Percentiles rank a stretch among this genome's conserved stretches.
These are phyloP conservation scores for Mus spicilegus DNA, from an alignment of 2,113 vertebrate species.

Conservation along the genomic window DNA sequence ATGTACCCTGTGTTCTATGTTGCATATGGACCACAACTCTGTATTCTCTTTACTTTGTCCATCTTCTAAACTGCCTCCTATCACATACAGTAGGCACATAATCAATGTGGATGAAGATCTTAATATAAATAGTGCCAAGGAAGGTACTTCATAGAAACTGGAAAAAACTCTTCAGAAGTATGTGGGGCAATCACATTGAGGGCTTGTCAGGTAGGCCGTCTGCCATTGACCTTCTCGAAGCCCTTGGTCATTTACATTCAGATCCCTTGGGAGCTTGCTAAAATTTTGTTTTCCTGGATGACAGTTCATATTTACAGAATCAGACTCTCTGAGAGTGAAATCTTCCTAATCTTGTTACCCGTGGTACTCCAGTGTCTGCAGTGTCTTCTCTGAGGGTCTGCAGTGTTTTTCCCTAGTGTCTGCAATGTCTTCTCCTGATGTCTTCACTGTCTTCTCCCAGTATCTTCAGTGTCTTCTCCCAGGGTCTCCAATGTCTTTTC, in stretches of 20 bases:
- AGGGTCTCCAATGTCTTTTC: neutral
- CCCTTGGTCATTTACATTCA: neutral
- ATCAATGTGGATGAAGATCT: neutral
- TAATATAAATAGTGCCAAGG: neutral
- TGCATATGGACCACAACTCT: neutral
- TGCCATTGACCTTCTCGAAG: neutral
- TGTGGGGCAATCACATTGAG: neutral
- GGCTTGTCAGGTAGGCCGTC: neutral
- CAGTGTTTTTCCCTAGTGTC: neutral
- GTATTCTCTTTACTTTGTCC: neutral
- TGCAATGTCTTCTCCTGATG: neutral
- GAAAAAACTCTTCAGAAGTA: neutral
- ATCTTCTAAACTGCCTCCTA: neutral
- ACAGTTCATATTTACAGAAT: neutral
- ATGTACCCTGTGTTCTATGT: neutral
- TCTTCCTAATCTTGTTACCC: neutral
- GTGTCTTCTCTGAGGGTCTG: neutral
- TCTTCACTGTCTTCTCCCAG: too few species aligned
- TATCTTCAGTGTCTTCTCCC: too few species aligned
- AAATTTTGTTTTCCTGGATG: neutral
- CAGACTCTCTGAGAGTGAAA: neutral
- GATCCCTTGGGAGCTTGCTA: neutral
- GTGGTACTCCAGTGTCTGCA: neutral
- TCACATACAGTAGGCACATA: neutral
- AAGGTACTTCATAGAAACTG: neutral